A percentile compares a stretch with the other conserved stretches of the same genome.
Conservation (phyloP, 2,888 invertebrate genomes). For the Catocala fraxini region DNA sequence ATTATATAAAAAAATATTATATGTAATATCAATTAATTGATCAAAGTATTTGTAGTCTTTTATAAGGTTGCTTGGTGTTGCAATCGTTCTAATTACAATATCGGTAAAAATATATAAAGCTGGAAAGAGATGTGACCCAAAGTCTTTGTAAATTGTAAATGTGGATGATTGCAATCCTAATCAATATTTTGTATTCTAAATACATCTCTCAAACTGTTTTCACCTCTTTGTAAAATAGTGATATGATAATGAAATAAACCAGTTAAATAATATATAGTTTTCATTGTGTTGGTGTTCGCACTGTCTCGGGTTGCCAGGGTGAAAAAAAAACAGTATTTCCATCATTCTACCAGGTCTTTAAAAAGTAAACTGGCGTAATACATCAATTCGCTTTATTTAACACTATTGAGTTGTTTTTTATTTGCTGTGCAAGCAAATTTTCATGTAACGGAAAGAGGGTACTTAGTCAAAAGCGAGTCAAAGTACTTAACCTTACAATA, state of each 20-base stretch:
- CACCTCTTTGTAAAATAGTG: conserved; percentile 64
- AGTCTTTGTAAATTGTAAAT: too few species aligned
- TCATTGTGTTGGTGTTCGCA: conserved; percentile 23
- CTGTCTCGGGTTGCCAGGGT: conserved; percentile 34
- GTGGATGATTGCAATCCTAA: conserved; percentile 49
- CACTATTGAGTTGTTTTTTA: neutral
- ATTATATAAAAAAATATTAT: conserved; percentile 38
- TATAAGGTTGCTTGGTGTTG: conserved; percentile 64
- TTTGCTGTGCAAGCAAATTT: too few species aligned
- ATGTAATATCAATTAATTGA: conserved; percentile 61
- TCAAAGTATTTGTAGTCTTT: conserved; percentile 75
- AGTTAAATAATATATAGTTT: conserved; percentile 32
- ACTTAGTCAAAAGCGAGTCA: too few species aligned
- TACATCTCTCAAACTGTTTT: conserved; percentile 66
- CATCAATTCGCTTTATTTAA: neutral
- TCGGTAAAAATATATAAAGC: neutral
- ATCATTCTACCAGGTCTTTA: neutral
- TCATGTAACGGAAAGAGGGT: too few species aligned
- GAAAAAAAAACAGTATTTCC: conserved; percentile 3
- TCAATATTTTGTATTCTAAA: conserved; percentile 70
- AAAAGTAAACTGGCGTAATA: too few species aligned
- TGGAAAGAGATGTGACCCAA: neutral
- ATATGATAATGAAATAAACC: conserved; percentile 40
- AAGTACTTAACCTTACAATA: too few species aligned
- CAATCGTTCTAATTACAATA: conserved; percentile 43